Conservation (phyloP, 2,888 invertebrate genomes). For the Leptura quadrifasciata region DNA sequence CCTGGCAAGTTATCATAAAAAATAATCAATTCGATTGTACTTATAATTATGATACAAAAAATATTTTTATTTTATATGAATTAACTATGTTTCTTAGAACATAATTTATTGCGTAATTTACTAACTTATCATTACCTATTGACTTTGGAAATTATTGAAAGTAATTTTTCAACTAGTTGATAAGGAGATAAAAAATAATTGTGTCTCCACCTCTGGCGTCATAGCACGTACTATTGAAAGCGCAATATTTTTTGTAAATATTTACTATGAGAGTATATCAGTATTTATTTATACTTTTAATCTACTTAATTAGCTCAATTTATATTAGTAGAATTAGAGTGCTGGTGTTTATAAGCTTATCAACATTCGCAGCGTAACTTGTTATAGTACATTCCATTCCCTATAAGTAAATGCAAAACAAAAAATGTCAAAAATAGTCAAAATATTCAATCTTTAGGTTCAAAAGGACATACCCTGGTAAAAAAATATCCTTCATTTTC, state of each 20-base stretch:
- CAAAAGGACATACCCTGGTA: too few relatives aligned
- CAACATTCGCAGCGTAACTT: too few relatives aligned
- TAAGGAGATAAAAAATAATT: constrained; percentile 21
- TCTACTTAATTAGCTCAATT: constrained; percentile 7
- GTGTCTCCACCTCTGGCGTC: neutral
- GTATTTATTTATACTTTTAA: constrained; percentile 34
- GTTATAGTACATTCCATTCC: too few relatives aligned
- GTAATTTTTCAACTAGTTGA: neutral
- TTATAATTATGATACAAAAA: too few relatives aligned
- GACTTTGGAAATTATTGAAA: neutral
- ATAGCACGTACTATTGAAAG: neutral
- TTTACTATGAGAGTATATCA: constrained; percentile 19
- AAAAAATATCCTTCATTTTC: too few relatives aligned
- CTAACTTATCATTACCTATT: neutral
- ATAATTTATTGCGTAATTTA: neutral
- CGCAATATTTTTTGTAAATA: constrained; percentile 19
- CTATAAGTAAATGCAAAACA: too few relatives aligned
- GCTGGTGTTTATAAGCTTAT: too few relatives aligned
- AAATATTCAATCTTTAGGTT: too few relatives aligned
- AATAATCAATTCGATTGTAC: too few relatives aligned
- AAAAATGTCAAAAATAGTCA: too few relatives aligned
- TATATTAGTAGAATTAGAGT: neutral
- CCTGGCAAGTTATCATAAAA: too few relatives aligned
- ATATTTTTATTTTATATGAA: too few relatives aligned
- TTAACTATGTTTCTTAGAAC: neutral